Evolutionary conservation across 2,113 vertebrate species (phyloP), one percentile per base, ranked within the genome.

Genomic region (Rhea americana): DNA sequence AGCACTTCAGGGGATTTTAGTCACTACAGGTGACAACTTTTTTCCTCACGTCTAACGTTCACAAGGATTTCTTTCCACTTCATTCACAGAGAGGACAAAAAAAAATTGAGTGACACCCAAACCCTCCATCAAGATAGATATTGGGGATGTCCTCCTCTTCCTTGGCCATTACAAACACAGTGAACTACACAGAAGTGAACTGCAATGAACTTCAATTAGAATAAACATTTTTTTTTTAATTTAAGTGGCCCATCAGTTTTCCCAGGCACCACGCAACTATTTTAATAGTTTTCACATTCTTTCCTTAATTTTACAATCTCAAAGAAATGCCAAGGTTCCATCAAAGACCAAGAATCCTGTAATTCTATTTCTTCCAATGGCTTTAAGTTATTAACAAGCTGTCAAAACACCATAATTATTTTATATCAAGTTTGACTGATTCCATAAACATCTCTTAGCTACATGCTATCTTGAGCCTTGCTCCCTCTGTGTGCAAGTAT

Each of bases 391-490:
- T 96, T 97, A 97, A 93, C 89, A 96, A 95, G 95, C 95, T 93
- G 93, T 96, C 96, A 97, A 96, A 97, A 97, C 93, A 95, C 91
- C 93, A 74, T 97, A 95, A 95, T 97, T 96, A 96, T 96, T 96
- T 96, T 89, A 95, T 91, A 94, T 91, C 91, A 90, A 85, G 88
- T 94, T 81, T 94, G 96, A 96, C 93, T 88, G 90, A 96, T 94
- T 94, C 89, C 89, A 94, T 94, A 97, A 96, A 94, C 93, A 95
- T 89, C 90, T 94, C 87, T 93, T 90, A 79, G 85, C 80, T 59
- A 39, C 76, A 82, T 3, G 61, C 58, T 71, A 85, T 67, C 90
- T 66, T n/a, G 25, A 81, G 53, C 5, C 82, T 81, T 3, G 0
- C 58, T 88, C 82, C 65, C 90, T 85, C 88, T 19, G 62, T 87